Conservation (phyloP, 2,888 invertebrate genomes). For the Ashinkailepas kermadecensis region DNA sequence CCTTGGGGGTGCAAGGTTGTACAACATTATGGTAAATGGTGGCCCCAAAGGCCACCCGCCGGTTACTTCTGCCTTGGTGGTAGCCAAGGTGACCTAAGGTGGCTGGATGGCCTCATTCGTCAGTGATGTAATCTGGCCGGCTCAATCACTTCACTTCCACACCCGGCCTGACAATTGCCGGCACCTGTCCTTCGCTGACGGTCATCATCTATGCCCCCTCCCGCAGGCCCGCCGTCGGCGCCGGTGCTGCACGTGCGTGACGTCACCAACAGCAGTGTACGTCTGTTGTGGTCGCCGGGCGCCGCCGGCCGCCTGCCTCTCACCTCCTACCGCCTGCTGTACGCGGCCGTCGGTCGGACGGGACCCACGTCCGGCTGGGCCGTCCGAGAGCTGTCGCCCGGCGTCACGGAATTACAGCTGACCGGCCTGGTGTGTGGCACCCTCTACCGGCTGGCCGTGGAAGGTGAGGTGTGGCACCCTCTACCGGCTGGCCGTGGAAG, state of each 20-base stretch:
- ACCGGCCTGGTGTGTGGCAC: neutral
- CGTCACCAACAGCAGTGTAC: slow-evolving; percentile 48
- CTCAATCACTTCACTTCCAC: too few species aligned
- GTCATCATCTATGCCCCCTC: too few species aligned
- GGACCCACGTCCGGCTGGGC: neutral
- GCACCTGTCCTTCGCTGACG: too few species aligned
- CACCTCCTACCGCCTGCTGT: slow-evolving; percentile 42
- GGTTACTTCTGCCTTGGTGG: too few species aligned
- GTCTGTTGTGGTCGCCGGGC: slow-evolving; percentile 50
- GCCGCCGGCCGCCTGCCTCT: slow-evolving; percentile 51
- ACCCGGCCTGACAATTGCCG: too few species aligned
- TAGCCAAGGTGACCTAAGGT: too few species aligned
- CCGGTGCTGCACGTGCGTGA: slow-evolving; percentile 46
- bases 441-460: neutral
- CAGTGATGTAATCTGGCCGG: too few species aligned
- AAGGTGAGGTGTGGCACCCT: neutral
- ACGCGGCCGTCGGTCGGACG: neutral
- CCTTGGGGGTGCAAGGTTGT: too few species aligned
- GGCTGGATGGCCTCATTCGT: too few species aligned
- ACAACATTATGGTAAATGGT: too few species aligned
- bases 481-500: too few species aligned
- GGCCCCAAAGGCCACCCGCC: too few species aligned
- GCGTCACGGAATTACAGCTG: neutral
- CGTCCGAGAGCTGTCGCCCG: neutral
- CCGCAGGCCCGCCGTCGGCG: slow-evolving; percentile 45